Percentiles rank a stretch among this genome's conserved stretches.
Conservation (phyloP, 30 jellyfish, hydroid and myxozoan genomes). For the Morbakka virulenta region DNA sequence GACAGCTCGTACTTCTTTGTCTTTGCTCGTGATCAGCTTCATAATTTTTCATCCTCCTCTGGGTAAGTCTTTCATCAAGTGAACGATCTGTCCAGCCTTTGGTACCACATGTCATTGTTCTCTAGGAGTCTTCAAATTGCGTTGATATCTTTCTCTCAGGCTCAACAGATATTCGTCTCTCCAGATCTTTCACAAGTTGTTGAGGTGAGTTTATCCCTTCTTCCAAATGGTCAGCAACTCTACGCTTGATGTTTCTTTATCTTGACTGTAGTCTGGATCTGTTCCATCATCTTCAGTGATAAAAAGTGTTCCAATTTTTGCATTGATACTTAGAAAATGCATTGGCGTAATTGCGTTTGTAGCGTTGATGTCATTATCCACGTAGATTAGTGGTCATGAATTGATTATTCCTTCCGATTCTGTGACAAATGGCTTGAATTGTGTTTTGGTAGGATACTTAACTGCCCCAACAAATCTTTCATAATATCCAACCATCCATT, state of each 20-base stretch:
- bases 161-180: neutral
- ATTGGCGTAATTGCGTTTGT: neutral
- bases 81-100: neutral
- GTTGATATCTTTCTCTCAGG: neutral
- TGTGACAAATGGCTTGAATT: too few relatives aligned
- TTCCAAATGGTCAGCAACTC: neutral
- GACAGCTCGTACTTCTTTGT: too few relatives aligned
- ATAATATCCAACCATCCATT: constrained; percentile 40
- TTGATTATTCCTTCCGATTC: too few relatives aligned
- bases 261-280: neutral
- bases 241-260: neutral
- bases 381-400: too few relatives aligned
- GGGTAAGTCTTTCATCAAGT: neutral
- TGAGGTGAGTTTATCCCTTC: neutral
- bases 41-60: neutral
- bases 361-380: too few relatives aligned
- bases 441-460: neutral
- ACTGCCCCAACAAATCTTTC: constrained; percentile 36
- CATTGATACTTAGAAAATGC: neutral
- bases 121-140: neutral
- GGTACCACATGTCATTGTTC: neutral
- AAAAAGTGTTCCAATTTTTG: neutral
- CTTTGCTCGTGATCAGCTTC: too few relatives aligned
- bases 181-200: neutral
- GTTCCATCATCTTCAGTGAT: neutral